Percentiles rank a stretch among this genome's conserved stretches.
Conservation (phyloP, 23 tunicate genomes). For the Aplidium turbinatum region DNA sequence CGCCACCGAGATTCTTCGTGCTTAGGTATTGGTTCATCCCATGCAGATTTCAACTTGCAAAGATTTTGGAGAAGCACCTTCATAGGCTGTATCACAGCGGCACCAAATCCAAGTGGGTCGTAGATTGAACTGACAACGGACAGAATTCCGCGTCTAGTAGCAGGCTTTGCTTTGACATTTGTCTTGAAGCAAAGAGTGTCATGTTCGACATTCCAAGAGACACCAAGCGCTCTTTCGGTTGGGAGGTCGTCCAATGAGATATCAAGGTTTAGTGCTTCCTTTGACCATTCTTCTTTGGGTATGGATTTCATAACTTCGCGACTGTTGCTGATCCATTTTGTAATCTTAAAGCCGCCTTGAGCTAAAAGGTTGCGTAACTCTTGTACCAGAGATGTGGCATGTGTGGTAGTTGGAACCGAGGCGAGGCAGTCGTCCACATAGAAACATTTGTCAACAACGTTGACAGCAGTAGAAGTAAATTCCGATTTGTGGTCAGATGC, state of each 20-base stretch:
- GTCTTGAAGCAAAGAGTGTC: conserved; percentile 38
- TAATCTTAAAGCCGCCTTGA: conserved; percentile 26
- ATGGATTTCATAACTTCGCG: conserved; percentile 23
- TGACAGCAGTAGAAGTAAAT: not conserved
- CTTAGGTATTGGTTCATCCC: conserved; percentile 40
- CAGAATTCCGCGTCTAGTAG: conserved; percentile 20
- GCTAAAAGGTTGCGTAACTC: not conserved
- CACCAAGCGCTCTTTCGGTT: conserved; percentile 39
- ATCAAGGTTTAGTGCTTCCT: conserved; percentile 7
- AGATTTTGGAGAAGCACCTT: conserved; percentile 35
- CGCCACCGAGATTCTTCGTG: not conserved
- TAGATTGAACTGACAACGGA: conserved; percentile 33
- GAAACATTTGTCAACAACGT: conserved; percentile 33
- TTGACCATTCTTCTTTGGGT: conserved; percentile 29
- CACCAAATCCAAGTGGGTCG: conserved; percentile 45
- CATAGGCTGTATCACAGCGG: conserved; percentile 38
- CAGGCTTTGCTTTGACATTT: not conserved
- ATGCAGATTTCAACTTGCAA: conserved; percentile 17
- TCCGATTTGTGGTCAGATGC: conserved; percentile 38
- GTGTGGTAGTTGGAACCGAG: not conserved
- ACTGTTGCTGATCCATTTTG: conserved; percentile 30
- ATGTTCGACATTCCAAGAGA: conserved; percentile 44
- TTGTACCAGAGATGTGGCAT: conserved; percentile 17
- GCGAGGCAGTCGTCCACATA: conserved; percentile 50
- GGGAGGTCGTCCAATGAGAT: conserved; percentile 16